Conservation (phyloP, 2,888 invertebrate genomes). For the Pandemis cinnamomeana region DNA sequence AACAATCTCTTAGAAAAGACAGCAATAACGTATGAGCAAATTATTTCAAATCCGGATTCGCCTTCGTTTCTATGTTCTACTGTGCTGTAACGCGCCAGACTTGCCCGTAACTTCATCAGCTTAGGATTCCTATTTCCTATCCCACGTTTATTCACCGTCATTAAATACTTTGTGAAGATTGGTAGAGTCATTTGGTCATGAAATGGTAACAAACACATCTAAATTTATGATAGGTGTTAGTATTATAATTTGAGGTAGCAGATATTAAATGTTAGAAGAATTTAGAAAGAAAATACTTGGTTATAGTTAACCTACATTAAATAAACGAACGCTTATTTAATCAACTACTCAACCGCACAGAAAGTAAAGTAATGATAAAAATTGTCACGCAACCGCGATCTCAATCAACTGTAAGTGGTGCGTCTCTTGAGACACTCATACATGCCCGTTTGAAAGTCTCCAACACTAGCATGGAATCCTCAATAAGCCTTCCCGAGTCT, state of each 20-base stretch:
- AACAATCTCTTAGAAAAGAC: not conserved
- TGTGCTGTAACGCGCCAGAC: no score
- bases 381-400: slow-evolving; percentile 51
- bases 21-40: no score
- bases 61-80: no score
- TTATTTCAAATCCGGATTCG: no score
- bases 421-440: slow-evolving; percentile 61
- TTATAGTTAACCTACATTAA: not conserved
- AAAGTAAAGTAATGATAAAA: slow-evolving; percentile 44
- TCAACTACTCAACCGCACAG: slow-evolving; percentile 13
- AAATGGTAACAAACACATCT: no score
- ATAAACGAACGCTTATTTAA: not conserved
- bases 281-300: no score
- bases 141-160: no score
- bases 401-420: slow-evolving; percentile 59
- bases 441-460: slow-evolving; percentile 59
- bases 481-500: slow-evolving; percentile 69
- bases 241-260: not conserved
- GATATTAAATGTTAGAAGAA: not conserved
- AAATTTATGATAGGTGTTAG: no score
- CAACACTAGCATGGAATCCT: slow-evolving; percentile 71
- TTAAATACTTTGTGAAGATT: no score
- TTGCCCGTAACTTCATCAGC: no score
- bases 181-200: no score
- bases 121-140: no score